These are phyloP conservation scores for Tetramorium simillimum DNA, from an alignment of 1,140 invertebrate species.

Conservation along the genomic window DNA sequence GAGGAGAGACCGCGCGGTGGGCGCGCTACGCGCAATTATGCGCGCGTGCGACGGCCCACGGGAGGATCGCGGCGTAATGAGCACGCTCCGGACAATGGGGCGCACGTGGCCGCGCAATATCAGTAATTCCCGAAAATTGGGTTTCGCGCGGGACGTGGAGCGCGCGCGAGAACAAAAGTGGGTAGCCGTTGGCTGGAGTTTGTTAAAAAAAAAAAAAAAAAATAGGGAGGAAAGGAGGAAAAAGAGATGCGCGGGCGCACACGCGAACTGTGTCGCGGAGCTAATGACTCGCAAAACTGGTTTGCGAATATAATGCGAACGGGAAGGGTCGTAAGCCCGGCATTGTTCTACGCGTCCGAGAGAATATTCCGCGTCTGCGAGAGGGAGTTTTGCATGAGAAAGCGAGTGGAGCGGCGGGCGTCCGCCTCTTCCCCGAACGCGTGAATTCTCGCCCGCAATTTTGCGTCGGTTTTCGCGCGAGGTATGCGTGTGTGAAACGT, in stretches of 20 bases:
- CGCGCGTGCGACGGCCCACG: conserved; percentile 4
- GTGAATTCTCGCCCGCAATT: conserved; percentile 30
- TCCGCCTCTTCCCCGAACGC: background rate
- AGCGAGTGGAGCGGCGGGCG: background rate
- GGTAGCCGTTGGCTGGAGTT: conserved; percentile 7
- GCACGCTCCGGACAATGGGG: conserved; percentile 30
- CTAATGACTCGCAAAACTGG: conserved; percentile 79
- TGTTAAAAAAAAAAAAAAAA: conserved; percentile 3
- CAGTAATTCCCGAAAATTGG: conserved; percentile 48
- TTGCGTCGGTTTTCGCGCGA: background rate
- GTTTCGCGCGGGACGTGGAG: background rate
- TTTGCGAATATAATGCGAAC: conserved; percentile 71
- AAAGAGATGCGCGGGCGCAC: background rate
- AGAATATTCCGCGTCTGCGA: background rate
- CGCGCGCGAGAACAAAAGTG: conserved; percentile 9
- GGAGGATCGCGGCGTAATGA: conserved; percentile 36
- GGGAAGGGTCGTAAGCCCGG: conserved; percentile 32
- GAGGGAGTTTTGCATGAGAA: conserved; percentile 66
- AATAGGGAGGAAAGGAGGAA: background rate
- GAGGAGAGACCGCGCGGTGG: background rate
- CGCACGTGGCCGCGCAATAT: conserved; percentile 44
- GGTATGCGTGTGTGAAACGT: background rate
- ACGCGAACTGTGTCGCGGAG: conserved; percentile 47
- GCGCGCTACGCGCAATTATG: conserved; percentile 27
- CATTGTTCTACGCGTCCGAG: conserved; percentile 55